Conservation (phyloP, 2,888 invertebrate genomes). For the Corbicula japonica region DNA sequence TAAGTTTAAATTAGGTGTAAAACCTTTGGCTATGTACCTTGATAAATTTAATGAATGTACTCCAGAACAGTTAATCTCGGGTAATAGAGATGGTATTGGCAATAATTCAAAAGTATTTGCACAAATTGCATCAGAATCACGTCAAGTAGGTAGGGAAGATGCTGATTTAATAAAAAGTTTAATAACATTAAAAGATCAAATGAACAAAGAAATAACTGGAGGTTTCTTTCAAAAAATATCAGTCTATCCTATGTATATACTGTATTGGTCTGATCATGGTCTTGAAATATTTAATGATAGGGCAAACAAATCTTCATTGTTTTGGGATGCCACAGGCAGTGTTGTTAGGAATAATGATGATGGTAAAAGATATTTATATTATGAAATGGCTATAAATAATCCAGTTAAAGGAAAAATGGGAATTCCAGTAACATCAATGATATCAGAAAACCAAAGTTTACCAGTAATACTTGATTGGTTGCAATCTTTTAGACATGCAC, state of each 20-base stretch:
- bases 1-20: background rate
- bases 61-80: background rate
- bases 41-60: constrained; percentile 1
- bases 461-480: constrained; percentile 38
- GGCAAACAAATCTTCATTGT: background rate
- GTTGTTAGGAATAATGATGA: constrained; percentile 24
- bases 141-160: constrained; percentile 10
- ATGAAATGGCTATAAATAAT: constrained; percentile 24
- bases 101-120: constrained; percentile 3
- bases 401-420: constrained; percentile 48
- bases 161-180: constrained; percentile 21
- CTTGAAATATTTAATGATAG: constrained; percentile 17
- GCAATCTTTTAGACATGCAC: constrained; percentile 23
- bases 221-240: constrained; percentile 36
- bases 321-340: constrained; percentile 43
- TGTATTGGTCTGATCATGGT: constrained; percentile 33
- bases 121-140: constrained; percentile 12
- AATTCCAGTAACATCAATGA: constrained; percentile 39
- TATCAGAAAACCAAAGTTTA: constrained; percentile 33
- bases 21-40: background rate
- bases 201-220: constrained; percentile 6
- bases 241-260: constrained; percentile 16
- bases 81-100: background rate
- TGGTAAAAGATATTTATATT: constrained; percentile 38
- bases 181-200: background rate